Conservation (phyloP, 2,888 invertebrate genomes). For the Schizotus pectinicornis region DNA sequence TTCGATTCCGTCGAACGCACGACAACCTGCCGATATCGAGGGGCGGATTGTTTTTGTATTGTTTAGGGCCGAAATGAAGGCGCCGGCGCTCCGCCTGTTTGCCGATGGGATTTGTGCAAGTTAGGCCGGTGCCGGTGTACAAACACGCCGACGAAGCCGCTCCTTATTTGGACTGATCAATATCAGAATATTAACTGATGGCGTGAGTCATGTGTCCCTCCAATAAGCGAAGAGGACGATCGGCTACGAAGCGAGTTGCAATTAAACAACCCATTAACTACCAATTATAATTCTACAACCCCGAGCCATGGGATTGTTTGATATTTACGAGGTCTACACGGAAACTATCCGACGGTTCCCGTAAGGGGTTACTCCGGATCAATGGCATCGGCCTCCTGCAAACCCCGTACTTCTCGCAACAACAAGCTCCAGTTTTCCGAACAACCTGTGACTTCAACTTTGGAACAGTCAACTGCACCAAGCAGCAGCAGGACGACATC, state of each 20-base stretch:
- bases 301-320: conserved; percentile 3
- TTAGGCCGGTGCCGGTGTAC: conserved; percentile 4
- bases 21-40: neutral
- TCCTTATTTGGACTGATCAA: conserved; percentile 35
- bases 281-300: conserved; percentile 29
- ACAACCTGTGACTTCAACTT: no score
- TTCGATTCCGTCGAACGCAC: conserved; percentile 6
- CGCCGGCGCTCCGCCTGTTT: conserved; percentile 11
- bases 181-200: conserved; percentile 32
- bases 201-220: conserved; percentile 35
- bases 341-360: no score
- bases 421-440: no score
- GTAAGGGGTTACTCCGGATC: no score
- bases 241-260: conserved; percentile 28
- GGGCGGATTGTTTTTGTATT: conserved; percentile 13
- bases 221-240: conserved; percentile 30
- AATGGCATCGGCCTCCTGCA: no score
- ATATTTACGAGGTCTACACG: neutral
- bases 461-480: no score
- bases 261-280: conserved; percentile 37
- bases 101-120: conserved; percentile 21
- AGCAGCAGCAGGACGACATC: no score
- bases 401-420: no score
- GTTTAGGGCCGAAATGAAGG: conserved; percentile 14
- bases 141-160: conserved; percentile 20